Percentiles rank a stretch among this genome's conserved stretches.
Evolutionary conservation across 1,140 invertebrate species (phyloP).

Genomic region (Melipona quadrifasciata): DNA sequence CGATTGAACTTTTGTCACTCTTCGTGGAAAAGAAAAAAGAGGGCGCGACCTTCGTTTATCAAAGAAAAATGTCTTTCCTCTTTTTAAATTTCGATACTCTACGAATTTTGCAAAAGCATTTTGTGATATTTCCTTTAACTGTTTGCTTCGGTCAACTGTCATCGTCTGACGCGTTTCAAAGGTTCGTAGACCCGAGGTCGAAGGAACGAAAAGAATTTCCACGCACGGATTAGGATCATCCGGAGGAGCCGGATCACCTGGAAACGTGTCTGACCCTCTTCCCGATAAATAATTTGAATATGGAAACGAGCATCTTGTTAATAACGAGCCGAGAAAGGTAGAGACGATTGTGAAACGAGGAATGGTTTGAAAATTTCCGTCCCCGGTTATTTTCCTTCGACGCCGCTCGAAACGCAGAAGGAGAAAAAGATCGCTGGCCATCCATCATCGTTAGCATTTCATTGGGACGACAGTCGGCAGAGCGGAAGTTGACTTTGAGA

Average conservation of each 20-base stretch:
- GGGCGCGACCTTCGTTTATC: no score
- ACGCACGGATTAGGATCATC: not conserved
- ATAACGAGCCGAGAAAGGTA: not conserved
- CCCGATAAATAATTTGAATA: slow-evolving; percentile 17
- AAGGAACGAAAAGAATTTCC: not conserved
- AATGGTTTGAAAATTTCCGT: slow-evolving; percentile 1
- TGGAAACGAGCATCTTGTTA: not conserved
- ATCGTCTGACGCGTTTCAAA: not conserved
- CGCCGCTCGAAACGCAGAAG: slow-evolving; percentile 19
- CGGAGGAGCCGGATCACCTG: not conserved
- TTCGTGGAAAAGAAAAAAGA: no score
- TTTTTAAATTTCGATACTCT: no score
- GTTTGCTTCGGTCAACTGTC: no score
- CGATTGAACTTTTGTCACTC: no score
- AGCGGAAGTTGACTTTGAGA: slow-evolving; percentile 65
- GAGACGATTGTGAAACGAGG: not conserved
- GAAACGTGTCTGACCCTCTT: not conserved
- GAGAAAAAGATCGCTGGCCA: slow-evolving; percentile 62
- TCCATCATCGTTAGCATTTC: slow-evolving; percentile 79
- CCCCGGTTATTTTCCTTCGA: not conserved
- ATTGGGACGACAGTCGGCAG: slow-evolving; percentile 71
- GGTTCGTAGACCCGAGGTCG: not conserved
- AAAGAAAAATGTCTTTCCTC: no score
- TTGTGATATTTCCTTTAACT: no score
- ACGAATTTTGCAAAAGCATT: no score